Conservation (phyloP, 2,888 invertebrate species). For the Drosophila mercatorum region DNA sequence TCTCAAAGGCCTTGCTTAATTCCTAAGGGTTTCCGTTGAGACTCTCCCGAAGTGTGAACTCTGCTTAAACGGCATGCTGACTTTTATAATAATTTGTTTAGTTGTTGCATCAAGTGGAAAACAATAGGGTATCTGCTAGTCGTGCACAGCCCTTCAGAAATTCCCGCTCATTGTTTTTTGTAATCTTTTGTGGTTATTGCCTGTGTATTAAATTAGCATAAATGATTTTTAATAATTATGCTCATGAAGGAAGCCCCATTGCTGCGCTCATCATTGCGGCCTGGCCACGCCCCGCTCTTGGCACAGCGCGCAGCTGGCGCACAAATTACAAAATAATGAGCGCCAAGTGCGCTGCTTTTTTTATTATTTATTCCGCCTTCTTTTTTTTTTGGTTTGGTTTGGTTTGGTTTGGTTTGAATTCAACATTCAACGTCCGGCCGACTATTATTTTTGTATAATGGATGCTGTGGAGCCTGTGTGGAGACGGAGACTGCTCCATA, state of each 20-base stretch:
- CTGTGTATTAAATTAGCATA: slow-evolving; percentile 81
- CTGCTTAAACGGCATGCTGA: slow-evolving; percentile 4
- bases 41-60: slow-evolving; percentile 40
- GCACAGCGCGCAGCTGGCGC: slow-evolving; percentile 60
- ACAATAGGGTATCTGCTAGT: background rate
- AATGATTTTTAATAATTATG: slow-evolving; percentile 81
- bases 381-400: slow-evolving; percentile 48
- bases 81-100: background rate
- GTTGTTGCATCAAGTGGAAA: background rate
- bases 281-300: slow-evolving; percentile 32
- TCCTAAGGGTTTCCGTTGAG: slow-evolving; percentile 32
- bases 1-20: slow-evolving; percentile 63
- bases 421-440: slow-evolving; percentile 66
- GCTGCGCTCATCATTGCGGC: slow-evolving; percentile 26
- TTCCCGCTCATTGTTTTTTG: background rate
- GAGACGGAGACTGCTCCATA: slow-evolving; percentile 29
- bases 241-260: slow-evolving; percentile 43
- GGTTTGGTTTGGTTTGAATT: slow-evolving; percentile 62
- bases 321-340: slow-evolving; percentile 81
- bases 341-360: slow-evolving; percentile 74
- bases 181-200: slow-evolving; percentile 70
- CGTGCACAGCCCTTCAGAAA: background rate
- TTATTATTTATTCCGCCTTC: slow-evolving; percentile 9
- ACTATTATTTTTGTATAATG: slow-evolving; percentile 80
- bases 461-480: slow-evolving; percentile 29